Percentiles rank a stretch among this genome's conserved stretches.
These are phyloP conservation scores for Dryocosmus kuriphilus DNA, from an alignment of 2,888 invertebrate species.

Conservation along the genomic window DNA sequence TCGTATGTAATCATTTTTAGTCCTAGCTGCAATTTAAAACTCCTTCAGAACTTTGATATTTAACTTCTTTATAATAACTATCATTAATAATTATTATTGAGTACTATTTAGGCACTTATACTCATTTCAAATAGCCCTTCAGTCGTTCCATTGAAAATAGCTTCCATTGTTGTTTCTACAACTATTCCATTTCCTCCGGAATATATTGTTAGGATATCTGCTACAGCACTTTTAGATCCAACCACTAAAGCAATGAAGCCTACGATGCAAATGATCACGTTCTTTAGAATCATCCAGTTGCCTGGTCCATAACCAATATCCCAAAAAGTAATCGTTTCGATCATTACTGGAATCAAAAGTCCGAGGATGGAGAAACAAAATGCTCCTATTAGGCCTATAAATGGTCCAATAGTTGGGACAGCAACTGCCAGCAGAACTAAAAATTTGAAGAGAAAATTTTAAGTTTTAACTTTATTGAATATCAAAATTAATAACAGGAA, in stretches of 20 bases:
- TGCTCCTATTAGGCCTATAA: slow-evolving; percentile 95
- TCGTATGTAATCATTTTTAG: neutral
- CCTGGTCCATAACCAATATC: slow-evolving; percentile 87
- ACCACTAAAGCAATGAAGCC: slow-evolving; percentile 90
- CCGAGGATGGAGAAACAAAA: slow-evolving; percentile 95
- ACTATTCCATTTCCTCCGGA: neutral
- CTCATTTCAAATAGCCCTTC: neutral
- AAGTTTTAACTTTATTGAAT: neutral
- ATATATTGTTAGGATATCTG: slow-evolving; percentile 79
- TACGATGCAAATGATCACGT: slow-evolving; percentile 85
- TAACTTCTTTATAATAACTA: too few relatives aligned
- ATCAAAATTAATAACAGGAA: neutral
- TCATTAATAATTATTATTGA: neutral
- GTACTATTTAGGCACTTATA: neutral
- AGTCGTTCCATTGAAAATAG: neutral
- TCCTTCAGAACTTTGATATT: neutral
- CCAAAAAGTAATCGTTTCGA: slow-evolving; percentile 93
- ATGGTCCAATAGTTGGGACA: slow-evolving; percentile 92
- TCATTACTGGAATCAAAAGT: slow-evolving; percentile 90
- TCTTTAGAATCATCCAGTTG: slow-evolving; percentile 89
- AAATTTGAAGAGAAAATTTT: slow-evolving; percentile 22
- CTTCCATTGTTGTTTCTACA: neutral
- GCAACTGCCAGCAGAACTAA: slow-evolving; percentile 88
- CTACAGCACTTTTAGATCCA: slow-evolving; percentile 85
- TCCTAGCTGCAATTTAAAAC: neutral